These are phyloP conservation scores for Epistrophe grossulariae DNA, from an alignment of 2,888 invertebrate species.

Conservation along the genomic window DNA sequence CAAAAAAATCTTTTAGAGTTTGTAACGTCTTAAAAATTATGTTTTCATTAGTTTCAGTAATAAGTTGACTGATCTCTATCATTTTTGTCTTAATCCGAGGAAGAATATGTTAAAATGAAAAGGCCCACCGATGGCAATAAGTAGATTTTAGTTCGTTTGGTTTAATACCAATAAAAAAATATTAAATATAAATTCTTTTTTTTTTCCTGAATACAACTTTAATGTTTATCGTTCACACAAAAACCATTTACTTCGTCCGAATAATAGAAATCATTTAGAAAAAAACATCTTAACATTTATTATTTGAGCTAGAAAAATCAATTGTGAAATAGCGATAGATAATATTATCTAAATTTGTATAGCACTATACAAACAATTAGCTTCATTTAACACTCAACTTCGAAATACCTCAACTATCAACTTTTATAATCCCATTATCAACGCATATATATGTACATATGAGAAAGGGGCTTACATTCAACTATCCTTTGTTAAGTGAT, in stretches of 20 bases:
- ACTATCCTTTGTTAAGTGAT: constrained; percentile 60
- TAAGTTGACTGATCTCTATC: too few relatives aligned
- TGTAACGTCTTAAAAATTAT: too few relatives aligned
- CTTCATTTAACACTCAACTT: constrained; percentile 66
- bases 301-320: too few relatives aligned
- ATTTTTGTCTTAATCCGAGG: too few relatives aligned
- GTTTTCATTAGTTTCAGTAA: too few relatives aligned
- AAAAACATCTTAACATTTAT: background rate
- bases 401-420: constrained; percentile 12
- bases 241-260: background rate
- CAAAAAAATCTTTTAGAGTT: too few relatives aligned
- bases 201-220: background rate
- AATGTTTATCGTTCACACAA: background rate
- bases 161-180: too few relatives aligned
- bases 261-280: background rate
- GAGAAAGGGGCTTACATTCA: constrained; percentile 58
- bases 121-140: too few relatives aligned
- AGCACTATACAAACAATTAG: constrained; percentile 49
- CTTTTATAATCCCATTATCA: constrained; percentile 42
- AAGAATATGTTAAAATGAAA: too few relatives aligned
- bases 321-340: background rate
- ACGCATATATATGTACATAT: constrained; percentile 12
- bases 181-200: background rate
- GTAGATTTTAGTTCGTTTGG: too few relatives aligned
- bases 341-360: background rate